A percentile compares a stretch with the other conserved stretches of the same genome.
phyloP scores from a whole-genome alignment of 2,888 invertebrate genomes.

The Glyphotaelius pellucidus region DNA sequence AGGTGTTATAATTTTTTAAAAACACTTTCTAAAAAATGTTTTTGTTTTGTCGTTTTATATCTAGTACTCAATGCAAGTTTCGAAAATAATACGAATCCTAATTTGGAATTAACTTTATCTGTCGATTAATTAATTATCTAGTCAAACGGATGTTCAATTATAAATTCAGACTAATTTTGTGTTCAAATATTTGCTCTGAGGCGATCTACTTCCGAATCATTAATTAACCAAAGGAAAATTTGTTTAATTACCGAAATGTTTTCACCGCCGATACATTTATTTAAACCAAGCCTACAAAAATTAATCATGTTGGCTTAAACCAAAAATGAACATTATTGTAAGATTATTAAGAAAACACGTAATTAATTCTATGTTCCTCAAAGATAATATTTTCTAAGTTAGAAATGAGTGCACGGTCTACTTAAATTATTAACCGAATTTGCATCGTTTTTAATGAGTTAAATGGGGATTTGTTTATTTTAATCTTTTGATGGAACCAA shows the following conservation, averaged over 20 bases:
- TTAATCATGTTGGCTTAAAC: neutral
- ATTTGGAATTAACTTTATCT: neutral
- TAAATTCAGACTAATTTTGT: neutral
- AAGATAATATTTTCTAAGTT: neutral
- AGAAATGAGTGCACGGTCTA: neutral
- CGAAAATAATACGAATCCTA: neutral
- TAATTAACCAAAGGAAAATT: neutral
- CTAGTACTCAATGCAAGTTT: neutral
- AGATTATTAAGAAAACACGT: neutral
- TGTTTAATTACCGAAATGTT: neutral
- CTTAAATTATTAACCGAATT: neutral
- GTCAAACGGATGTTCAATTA: neutral
- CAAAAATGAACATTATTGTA: neutral
- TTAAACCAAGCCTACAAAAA: neutral
- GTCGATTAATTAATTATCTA: neutral
- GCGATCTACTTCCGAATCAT: neutral
- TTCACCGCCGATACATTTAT: neutral
- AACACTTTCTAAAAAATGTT: neutral
- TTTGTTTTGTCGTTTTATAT: neutral
- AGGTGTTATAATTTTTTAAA: neutral
- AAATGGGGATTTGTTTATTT: no score
- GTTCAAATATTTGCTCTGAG: neutral
- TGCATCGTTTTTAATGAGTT: no score
- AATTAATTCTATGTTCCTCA: neutral
- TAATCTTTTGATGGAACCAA: no score